These are phyloP conservation scores for Zygothrica quintamaculata DNA, from an alignment of 2,888 invertebrate genomes.

Conservation along the genomic window DNA sequence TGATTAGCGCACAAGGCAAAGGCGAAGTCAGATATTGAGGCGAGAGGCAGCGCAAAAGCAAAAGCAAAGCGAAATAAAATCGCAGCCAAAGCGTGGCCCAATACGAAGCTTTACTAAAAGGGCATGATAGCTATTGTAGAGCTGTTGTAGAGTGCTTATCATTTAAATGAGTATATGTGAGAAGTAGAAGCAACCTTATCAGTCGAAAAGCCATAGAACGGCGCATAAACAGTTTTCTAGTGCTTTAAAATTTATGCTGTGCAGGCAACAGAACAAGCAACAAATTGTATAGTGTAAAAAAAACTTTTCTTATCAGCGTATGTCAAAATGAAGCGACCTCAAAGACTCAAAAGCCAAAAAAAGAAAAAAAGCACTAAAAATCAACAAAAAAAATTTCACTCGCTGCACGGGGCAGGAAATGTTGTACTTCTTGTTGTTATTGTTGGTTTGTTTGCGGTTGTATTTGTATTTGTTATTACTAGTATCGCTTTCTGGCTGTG, in stretches of 20 bases:
- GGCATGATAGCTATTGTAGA: conserved; percentile 28
- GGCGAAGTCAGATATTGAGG: conserved; percentile 14
- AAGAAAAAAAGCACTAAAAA: conserved; percentile 34
- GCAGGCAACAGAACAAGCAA: conserved; percentile 44
- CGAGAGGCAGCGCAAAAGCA: conserved; percentile 6
- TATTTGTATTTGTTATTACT: conserved; percentile 41
- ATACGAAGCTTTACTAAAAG: conserved; percentile 50
- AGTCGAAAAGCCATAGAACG: conserved; percentile 29
- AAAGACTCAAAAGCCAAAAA: conserved; percentile 68
- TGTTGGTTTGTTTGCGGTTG: conserved; percentile 23
- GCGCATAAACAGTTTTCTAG: conserved; percentile 50
- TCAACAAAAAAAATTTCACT: conserved; percentile 64
- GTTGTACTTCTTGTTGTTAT: conserved; percentile 41
- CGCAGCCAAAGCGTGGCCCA: conserved; percentile 44
- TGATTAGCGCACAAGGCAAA: conserved; percentile 61
- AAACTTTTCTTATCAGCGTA: conserved; percentile 61
- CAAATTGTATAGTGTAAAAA: conserved; percentile 39
- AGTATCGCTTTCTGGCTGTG: conserved; percentile 6
- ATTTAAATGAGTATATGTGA: conserved; percentile 6
- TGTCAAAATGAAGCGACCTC: conserved; percentile 60
- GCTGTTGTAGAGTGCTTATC: conserved; percentile 43
- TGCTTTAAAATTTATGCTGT: conserved; percentile 57
- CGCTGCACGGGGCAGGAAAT: conserved; percentile 63
- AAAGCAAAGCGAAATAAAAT: conserved; percentile 33
- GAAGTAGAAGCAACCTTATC: conserved; percentile 52